Evolutionary conservation across 2,113 vertebrate species (phyloP).

Genomic region (Glaucomys volans): DNA sequence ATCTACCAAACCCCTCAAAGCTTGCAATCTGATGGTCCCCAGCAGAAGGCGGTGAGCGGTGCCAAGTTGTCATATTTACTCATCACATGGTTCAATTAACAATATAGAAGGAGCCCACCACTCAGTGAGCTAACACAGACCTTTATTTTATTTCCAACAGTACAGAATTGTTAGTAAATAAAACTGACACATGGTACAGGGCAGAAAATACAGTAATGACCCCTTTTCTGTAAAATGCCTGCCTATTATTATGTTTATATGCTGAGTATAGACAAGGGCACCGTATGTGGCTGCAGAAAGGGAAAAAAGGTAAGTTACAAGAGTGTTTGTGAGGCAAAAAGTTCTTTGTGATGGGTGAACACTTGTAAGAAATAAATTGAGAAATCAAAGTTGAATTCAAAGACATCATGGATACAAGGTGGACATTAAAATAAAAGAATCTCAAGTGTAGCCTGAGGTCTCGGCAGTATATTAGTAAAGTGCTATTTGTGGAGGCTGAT

Average conservation of each 20-base stretch:
- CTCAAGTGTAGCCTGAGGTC: neutral
- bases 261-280: neutral
- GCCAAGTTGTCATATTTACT: neutral
- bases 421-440: neutral
- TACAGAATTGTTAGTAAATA: constrained; percentile 13
- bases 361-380: neutral
- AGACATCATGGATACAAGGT: neutral
- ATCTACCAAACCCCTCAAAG: neutral
- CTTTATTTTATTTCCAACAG: neutral
- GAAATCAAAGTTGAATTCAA: constrained; percentile 12
- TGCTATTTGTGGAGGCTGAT: neutral
- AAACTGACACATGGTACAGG: neutral
- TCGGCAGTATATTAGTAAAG: neutral
- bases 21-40: neutral
- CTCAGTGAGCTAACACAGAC: neutral
- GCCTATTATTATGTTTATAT: neutral
- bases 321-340: neutral
- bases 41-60: neutral
- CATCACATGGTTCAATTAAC: neutral
- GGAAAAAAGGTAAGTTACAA: neutral
- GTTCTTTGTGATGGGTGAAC: neutral
- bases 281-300: neutral
- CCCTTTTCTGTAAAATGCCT: neutral
- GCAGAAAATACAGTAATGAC: neutral
- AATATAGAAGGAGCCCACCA: neutral